A percentile compares a stretch with the other conserved stretches of the same genome.
Evolutionary conservation across 2,797 vertebrate species (phyloP).

Genomic region (Loris lydekkerianus): DNA sequence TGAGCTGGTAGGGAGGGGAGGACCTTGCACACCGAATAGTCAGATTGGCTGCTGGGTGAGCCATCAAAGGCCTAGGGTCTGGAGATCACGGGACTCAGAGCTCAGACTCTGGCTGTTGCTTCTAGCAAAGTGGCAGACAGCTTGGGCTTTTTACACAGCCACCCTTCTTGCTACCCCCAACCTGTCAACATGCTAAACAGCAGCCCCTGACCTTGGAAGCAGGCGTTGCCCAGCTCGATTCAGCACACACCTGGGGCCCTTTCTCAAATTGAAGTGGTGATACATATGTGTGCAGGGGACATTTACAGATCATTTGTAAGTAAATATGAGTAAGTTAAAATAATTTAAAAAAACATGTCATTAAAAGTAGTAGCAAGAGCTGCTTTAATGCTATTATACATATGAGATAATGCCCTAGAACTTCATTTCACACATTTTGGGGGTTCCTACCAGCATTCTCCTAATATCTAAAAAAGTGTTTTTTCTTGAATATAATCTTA

Average conservation of each 20-base stretch:
- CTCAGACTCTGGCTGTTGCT: not conserved
- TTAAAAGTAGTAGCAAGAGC: not conserved
- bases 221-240: accelerated
- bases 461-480: not conserved
- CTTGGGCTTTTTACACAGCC: not conserved
- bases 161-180: not conserved
- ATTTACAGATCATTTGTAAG: not conserved
- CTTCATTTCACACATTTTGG: not conserved
- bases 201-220: accelerated
- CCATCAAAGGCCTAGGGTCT: not conserved
- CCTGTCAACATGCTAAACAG: not conserved
- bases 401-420: not conserved
- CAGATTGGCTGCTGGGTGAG: not conserved
- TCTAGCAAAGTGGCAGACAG: not conserved
- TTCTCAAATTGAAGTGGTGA: not conserved
- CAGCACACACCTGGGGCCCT: not conserved
- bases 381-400: not conserved
- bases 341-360: not conserved
- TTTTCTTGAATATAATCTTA: not conserved
- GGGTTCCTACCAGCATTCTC: not conserved
- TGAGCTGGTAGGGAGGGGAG: not conserved
- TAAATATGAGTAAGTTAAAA: not conserved
- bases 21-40: not conserved
- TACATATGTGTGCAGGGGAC: not conserved
- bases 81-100: not conserved